These are phyloP conservation scores for Podarcis raffonei DNA, from an alignment of 2,113 vertebrate genomes.

Conservation along the genomic window DNA sequence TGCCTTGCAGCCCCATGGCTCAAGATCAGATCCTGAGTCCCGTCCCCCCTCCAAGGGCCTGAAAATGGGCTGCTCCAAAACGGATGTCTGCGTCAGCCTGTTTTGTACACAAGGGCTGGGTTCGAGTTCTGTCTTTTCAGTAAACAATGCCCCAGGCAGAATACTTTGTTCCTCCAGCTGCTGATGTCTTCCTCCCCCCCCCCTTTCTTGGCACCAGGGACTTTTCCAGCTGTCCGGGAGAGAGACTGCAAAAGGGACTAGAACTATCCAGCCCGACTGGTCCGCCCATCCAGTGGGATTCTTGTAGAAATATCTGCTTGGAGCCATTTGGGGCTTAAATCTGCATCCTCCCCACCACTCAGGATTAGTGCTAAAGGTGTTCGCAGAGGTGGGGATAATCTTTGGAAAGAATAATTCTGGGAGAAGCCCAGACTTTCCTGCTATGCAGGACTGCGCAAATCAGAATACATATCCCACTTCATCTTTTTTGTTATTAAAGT, in stretches of 20 bases:
- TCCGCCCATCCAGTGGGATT: not conserved
- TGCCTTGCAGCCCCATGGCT: not conserved
- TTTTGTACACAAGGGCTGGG: not conserved
- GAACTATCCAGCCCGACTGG: slow-evolving; percentile 16
- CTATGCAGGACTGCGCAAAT: not conserved
- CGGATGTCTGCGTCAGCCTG: not conserved
- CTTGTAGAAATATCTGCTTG: not conserved
- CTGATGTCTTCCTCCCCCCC: not conserved
- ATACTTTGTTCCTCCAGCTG: not conserved
- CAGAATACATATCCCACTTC: not conserved
- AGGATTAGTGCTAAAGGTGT: not conserved
- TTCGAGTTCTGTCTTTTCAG: not conserved
- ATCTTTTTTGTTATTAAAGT: not conserved
- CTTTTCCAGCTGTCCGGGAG: not conserved
- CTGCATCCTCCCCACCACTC: too few species aligned
- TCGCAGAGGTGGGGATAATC: not conserved
- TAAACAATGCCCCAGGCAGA: not conserved
- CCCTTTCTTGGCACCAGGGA: not conserved
- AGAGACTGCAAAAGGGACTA: not conserved
- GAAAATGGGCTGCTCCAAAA: not conserved
- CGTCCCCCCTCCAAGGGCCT: accelerated
- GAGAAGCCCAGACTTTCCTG: not conserved
- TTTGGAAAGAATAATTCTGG: not conserved
- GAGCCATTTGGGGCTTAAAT: not conserved
- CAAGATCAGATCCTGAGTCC: not conserved